phyloP scores from a whole-genome alignment of 2,113 vertebrate species.

The Cinclus cinclus region DNA sequence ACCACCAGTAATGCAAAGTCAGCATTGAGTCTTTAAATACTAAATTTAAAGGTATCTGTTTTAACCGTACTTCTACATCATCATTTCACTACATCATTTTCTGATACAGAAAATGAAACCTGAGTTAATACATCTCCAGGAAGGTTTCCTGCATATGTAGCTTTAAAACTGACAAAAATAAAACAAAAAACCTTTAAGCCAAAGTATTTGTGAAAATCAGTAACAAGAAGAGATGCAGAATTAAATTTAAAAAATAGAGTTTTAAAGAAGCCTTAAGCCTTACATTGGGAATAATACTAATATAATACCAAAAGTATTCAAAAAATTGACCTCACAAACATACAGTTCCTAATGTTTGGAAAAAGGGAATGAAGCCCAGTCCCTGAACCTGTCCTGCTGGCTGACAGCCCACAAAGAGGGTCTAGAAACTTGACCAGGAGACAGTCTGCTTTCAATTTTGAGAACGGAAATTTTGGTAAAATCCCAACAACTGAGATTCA shows the following conservation, averaged over 20 bases:
- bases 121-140: background rate
- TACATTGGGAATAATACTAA: rapidly evolving
- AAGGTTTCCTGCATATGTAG: background rate
- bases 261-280: background rate
- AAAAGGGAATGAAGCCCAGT: background rate
- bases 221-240: background rate
- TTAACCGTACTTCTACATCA: background rate
- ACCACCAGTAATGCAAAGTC: background rate
- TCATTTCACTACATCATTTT: background rate
- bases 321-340: background rate
- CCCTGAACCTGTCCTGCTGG: background rate
- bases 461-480: background rate
- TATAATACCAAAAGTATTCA: background rate
- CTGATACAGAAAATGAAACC: background rate
- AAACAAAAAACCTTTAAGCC: background rate
- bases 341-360: background rate
- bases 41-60: background rate
- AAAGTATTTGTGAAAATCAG: background rate
- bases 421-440: background rate
- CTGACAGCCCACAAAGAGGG: background rate
- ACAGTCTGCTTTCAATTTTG: too few relatives aligned
- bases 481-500: background rate
- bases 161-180: background rate
- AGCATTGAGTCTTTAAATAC: background rate
- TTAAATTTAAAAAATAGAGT: background rate